These are phyloP conservation scores for Gila orcuttii DNA, from an alignment of 2,113 vertebrate genomes.

Conservation along the genomic window DNA sequence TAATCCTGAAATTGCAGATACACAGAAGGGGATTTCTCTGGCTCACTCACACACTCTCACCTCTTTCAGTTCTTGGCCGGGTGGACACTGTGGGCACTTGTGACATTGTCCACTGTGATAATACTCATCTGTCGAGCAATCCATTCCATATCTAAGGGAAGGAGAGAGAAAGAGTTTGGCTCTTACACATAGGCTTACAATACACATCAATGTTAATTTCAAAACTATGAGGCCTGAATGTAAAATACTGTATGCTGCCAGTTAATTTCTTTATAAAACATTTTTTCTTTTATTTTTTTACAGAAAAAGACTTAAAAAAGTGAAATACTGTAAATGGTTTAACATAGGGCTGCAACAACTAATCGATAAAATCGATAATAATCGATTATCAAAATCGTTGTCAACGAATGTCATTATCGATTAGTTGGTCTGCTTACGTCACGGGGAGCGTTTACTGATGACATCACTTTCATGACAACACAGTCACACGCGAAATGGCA, in stretches of 20 bases:
- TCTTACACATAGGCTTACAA: too few species aligned
- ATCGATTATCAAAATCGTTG: too few species aligned
- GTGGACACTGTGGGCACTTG: slow-evolving; percentile 77
- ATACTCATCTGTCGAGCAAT: slow-evolving; percentile 76
- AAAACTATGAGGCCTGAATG: background rate
- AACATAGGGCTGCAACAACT: too few species aligned
- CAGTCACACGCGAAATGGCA: too few species aligned
- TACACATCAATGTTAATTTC: background rate
- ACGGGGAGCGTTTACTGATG: too few species aligned
- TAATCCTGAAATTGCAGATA: background rate
- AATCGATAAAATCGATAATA: too few species aligned
- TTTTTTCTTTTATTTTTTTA: too few species aligned
- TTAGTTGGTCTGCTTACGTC: too few species aligned
- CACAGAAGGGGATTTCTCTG: background rate
- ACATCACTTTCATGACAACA: too few species aligned
- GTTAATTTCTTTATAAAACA: too few species aligned
- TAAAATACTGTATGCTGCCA: background rate
- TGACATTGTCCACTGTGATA: slow-evolving; percentile 70
- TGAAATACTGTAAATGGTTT: background rate
- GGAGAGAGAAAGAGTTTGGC: background rate
- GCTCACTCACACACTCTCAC: slow-evolving; percentile 59
- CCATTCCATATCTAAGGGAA: slow-evolving; percentile 61
- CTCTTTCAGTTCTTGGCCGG: slow-evolving; percentile 82
- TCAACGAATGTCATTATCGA: too few species aligned
- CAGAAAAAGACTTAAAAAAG: too few species aligned